Percentiles rank a stretch among this genome's conserved stretches.
These are phyloP conservation scores for Masnerella sp. DNA, from an alignment of 2,888 invertebrate genomes.

Conservation along the genomic window DNA sequence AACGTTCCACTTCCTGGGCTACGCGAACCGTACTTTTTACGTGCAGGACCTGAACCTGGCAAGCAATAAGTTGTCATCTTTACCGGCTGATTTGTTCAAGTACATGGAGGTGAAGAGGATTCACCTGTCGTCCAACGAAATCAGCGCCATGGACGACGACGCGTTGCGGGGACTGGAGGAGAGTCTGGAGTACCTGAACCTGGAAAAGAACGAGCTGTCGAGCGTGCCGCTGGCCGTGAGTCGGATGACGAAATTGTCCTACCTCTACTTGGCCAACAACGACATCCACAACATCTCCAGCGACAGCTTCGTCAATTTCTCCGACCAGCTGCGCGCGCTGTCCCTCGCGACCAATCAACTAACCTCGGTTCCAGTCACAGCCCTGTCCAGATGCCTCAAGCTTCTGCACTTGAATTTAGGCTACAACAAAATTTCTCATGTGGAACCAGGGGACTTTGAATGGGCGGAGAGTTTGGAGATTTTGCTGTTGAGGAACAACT, in stretches of 20 bases:
- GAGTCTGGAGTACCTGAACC: slow-evolving; percentile 88
- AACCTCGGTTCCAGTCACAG: slow-evolving; percentile 84
- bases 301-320: slow-evolving; percentile 81
- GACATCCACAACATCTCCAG: slow-evolving; percentile 82
- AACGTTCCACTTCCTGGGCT: slow-evolving; percentile 78
- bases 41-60: slow-evolving; percentile 90
- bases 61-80: slow-evolving; percentile 85
- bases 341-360: slow-evolving; percentile 90
- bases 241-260: slow-evolving; percentile 84
- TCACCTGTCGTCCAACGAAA: slow-evolving; percentile 88
- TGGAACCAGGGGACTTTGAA: slow-evolving; percentile 87
- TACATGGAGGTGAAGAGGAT: slow-evolving; percentile 87
- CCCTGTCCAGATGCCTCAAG: slow-evolving; percentile 85
- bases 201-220: slow-evolving; percentile 88
- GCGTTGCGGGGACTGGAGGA: slow-evolving; percentile 87
- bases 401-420: slow-evolving; percentile 93
- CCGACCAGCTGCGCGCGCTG: slow-evolving; percentile 85
- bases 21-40: slow-evolving; percentile 80
- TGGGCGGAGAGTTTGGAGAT: slow-evolving; percentile 90
- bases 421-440: slow-evolving; percentile 89
- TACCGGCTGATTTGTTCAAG: slow-evolving; percentile 84
- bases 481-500: slow-evolving; percentile 89
- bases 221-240: slow-evolving; percentile 85
- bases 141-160: slow-evolving; percentile 83
- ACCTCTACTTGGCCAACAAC: slow-evolving; percentile 91